Percentiles rank a stretch among this genome's conserved stretches.
Conservation (phyloP, 2,113 vertebrate genomes). For the Vicugna pacos region DNA sequence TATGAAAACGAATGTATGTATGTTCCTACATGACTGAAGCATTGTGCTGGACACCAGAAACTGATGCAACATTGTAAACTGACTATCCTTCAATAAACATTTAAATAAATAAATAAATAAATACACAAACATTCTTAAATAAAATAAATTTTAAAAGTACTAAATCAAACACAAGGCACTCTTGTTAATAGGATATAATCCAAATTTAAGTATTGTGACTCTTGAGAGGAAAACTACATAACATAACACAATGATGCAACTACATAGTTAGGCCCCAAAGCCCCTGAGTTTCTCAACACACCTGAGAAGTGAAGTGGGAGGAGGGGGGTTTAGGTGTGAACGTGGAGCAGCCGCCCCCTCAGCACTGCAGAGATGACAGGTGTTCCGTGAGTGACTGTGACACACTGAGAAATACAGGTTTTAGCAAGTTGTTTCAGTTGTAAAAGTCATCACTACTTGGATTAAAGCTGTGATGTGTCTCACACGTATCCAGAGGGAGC, state of each 20-base stretch:
- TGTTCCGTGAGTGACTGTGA: not conserved
- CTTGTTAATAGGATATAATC: not conserved
- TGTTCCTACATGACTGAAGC: too few species aligned
- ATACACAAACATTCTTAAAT: too few species aligned
- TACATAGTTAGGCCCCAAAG: rapidly evolving
- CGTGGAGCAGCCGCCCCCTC: rapidly evolving
- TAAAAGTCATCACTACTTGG: not conserved
- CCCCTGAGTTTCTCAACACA: rapidly evolving
- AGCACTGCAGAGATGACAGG: rapidly evolving
- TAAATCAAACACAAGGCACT: not conserved
- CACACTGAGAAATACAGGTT: too few species aligned
- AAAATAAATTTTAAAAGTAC: not conserved
- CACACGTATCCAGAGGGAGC: too few species aligned
- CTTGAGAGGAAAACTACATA: not conserved
- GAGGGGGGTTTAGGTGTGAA: rapidly evolving
- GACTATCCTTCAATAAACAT: too few species aligned
- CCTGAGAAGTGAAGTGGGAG: rapidly evolving
- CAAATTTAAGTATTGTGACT: not conserved
- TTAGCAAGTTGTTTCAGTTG: not conserved
- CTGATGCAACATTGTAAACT: too few species aligned
- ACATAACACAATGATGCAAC: rapidly evolving
- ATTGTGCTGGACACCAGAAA: too few species aligned
- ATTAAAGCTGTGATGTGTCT: not conserved
- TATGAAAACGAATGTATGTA: too few species aligned
- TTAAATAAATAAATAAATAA: too few species aligned